Conservation (phyloP, 2,888 invertebrate genomes). For the Ectropis crepuscularia region DNA sequence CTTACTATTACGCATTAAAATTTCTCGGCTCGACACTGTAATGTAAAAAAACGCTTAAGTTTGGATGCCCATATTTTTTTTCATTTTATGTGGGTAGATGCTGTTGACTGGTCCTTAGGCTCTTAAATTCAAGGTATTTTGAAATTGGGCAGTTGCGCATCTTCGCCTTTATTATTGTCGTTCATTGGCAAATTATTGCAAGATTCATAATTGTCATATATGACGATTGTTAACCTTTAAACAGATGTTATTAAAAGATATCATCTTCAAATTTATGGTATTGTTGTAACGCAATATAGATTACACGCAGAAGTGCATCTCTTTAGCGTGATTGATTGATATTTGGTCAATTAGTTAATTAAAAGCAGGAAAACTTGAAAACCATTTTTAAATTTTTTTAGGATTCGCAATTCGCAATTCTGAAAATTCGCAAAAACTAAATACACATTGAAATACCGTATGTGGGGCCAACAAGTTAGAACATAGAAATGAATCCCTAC, state of each 20-base stretch:
- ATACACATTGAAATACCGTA: no score
- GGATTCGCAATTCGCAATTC: no score
- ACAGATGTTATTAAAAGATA: constrained; percentile 22
- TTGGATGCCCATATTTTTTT: background rate
- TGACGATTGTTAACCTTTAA: constrained; percentile 31
- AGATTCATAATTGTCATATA: constrained; percentile 30
- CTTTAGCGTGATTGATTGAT: background rate
- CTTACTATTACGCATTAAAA: no score
- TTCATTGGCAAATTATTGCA: constrained; percentile 16
- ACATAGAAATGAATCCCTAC: no score
- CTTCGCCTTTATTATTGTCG: constrained; percentile 8
- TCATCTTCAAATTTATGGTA: constrained; percentile 28
- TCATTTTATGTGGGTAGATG: background rate
- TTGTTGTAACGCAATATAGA: constrained; percentile 12
- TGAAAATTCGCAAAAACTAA: no score
- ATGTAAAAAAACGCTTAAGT: no score
- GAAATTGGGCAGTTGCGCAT: constrained; percentile 14
- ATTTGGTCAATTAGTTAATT: no score
- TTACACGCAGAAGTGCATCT: constrained; percentile 12
- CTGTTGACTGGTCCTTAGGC: background rate
- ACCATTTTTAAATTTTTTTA: no score
- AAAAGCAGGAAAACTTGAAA: no score
- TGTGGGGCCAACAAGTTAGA: no score
- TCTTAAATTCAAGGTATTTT: constrained; percentile 11
- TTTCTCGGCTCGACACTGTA: no score